These are phyloP conservation scores for Sus cebifrons DNA, from an alignment of 2,797 vertebrate genomes.

Conservation along the genomic window DNA sequence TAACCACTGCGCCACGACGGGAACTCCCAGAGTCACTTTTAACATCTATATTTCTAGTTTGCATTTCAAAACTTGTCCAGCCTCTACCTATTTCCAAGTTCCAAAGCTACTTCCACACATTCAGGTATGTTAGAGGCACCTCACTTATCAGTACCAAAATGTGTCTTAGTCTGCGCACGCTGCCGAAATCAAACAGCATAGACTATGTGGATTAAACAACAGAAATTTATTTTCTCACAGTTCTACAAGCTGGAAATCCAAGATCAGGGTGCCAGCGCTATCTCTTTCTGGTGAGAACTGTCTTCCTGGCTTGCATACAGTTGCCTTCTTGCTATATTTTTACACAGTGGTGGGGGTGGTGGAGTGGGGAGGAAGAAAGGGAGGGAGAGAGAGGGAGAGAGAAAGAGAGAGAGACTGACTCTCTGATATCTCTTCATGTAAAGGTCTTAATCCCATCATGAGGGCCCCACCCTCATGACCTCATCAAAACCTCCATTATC, in stretches of 20 bases:
- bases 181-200: neutral
- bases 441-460: neutral
- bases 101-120: neutral
- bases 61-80: neutral
- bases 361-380: neutral
- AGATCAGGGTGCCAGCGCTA: neutral
- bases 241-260: neutral
- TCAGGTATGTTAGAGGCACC: neutral
- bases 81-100: neutral
- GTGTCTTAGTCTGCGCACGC: neutral
- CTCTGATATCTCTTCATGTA: neutral
- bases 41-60: neutral
- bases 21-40: neutral
- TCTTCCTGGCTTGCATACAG: neutral
- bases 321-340: neutral
- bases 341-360: too few species aligned
- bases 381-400: neutral
- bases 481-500: neutral
- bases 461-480: neutral
- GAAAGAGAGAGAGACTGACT: neutral
- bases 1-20: too few species aligned
- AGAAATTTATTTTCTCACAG: neutral
- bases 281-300: neutral
- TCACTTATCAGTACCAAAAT: neutral
- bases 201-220: neutral